Conservation (phyloP, 2,888 invertebrate species). For the Idaea aversata region DNA sequence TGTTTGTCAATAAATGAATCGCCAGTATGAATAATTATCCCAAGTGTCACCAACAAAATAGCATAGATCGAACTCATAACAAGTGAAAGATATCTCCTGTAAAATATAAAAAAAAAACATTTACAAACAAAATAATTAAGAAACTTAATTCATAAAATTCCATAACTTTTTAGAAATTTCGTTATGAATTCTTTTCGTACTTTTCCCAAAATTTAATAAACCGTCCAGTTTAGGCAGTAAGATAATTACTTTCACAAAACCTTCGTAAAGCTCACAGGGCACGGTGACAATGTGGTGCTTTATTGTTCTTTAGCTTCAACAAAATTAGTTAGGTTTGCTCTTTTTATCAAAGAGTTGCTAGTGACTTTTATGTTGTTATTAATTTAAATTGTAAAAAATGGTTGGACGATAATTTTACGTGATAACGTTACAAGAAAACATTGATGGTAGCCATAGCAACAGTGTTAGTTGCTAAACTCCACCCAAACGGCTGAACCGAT, state of each 20-base stretch:
- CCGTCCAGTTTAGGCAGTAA: slow-evolving; percentile 1
- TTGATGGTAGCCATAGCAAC: too few relatives aligned
- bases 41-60: slow-evolving; percentile 83
- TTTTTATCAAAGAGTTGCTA: background rate
- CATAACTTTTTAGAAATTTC: background rate
- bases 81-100: slow-evolving; percentile 81
- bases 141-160: slow-evolving; percentile 9
- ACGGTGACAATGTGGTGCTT: background rate
- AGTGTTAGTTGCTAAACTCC: too few relatives aligned
- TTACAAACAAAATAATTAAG: slow-evolving; percentile 11
- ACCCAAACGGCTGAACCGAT: too few relatives aligned
- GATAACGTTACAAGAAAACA: too few relatives aligned
- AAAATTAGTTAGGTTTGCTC: background rate
- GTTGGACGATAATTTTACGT: too few relatives aligned
- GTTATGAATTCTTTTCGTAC: background rate
- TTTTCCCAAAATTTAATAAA: background rate
- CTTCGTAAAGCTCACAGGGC: background rate
- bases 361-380: background rate
- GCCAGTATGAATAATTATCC: slow-evolving; percentile 82
- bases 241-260: slow-evolving; percentile 1
- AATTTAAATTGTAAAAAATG: background rate
- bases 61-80: slow-evolving; percentile 85
- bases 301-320: background rate
- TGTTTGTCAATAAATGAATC: slow-evolving; percentile 76
- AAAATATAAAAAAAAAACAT: slow-evolving; percentile 14